Base-by-base conservation (phyloP, 1,140 invertebrate genomes). In the Linepithema humile region DNA sequence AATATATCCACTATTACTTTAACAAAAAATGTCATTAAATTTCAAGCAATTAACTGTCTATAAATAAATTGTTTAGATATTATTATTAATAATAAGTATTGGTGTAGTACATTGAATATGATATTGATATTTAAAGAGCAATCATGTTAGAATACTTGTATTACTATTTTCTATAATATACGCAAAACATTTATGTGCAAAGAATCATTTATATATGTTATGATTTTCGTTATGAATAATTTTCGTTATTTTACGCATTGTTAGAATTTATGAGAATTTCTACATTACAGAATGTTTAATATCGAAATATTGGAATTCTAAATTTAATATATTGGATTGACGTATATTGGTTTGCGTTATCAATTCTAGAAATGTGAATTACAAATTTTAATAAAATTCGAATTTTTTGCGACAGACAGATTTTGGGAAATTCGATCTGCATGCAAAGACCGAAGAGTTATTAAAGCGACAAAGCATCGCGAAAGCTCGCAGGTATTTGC, bases 351-450 rank as follows among this genome's bases (percentile, higher is more conserved):
- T 43, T 2, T 59, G 20, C 9, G 29, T 32, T 0, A 38, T 23
- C 4, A n/a, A 3, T 23, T 50, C 23, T 35, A 17, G n/a, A 35
- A 48, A 23, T 1, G 17, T 20, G 7, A 75, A 15, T 75, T 64
- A 50, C 20, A 12, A 75, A 12, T 50, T 75, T 48, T n/a, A 15
- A 48, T 64, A 53, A 69, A 67, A 78, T 53, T 55, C 3, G 0
- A 1, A 69, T 23, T 10, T 55, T 67, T 62, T 12, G 32, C 12
- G 38, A 20, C 9, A 86, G 82, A 32, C n/a, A 62, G 6, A 1
- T 85, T 23, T 70, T 77, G 40, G 29, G 3, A 67, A 23, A 59
- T 90, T 87, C 55, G 67, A 88, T 67, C 17, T 84, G 23, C 50
- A 7, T 5, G 6, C 20, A 9, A 64, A 29, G 15, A 83, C 26